Base-by-base conservation (phyloP, 1,140 invertebrate species). In the Heliconius hermathena region DNA sequence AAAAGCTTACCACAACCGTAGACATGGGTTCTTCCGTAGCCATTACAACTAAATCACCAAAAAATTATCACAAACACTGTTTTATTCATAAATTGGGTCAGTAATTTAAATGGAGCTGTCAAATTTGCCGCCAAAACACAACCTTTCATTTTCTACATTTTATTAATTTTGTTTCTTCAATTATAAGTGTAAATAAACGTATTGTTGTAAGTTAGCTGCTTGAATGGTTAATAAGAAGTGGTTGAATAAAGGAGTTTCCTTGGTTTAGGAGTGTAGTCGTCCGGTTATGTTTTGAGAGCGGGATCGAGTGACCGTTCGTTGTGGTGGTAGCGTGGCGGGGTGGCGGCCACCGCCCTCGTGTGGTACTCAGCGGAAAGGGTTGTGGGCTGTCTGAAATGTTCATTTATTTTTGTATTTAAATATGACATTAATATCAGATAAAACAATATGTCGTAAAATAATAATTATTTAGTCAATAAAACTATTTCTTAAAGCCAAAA, bases 211-310 rank as follows among this genome's bases (percentile, higher is more conserved):
- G 38, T 36, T 20, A 29, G 22, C 11, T 71, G 49, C 60, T 66
- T 66, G 11, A 71, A 71, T 71, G 49, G 36, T 77, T 70, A 66
- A 77, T 74, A 71, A 74, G 77, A 49, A n/a, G 46, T 70, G 60
- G 66, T 77, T 20, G 46, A 73, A 76, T 70, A 77, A 77, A 77
- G 75, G 71, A 76, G 49, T 82, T 80, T 77, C 81, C 71, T 73
- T 76, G 60, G 26, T 77, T 73, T 60, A 82, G 80, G 81, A 81
- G 82, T 78, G 85, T 81, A 92, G 88, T 89, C 92, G 92, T 88
- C 92, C 92, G 92, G 88, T 92, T 92, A 86, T 92, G 92, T 94
- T 93, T 94, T 94, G 89, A 88, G 90, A 91, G 78, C 83, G 89
- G 88, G 89, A 90, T 87, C 85, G 89, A 93, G 90, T 94, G 92